These are phyloP conservation scores for Gasterosteus nipponicus DNA, from an alignment of 2,113 vertebrate genomes.

Conservation along the genomic window DNA sequence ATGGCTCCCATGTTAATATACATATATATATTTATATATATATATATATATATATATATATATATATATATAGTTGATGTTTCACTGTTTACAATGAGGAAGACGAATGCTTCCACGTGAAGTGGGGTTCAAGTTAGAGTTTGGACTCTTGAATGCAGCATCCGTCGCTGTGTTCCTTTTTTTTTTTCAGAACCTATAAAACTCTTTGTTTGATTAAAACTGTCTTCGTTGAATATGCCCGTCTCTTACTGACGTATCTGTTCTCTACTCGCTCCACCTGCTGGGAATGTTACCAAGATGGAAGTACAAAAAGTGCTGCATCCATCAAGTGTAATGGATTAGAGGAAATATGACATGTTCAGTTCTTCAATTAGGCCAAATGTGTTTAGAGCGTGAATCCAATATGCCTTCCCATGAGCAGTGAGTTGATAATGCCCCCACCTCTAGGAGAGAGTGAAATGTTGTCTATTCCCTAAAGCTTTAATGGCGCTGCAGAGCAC, in stretches of 20 bases:
- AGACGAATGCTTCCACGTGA: no score
- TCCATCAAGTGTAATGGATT: neutral
- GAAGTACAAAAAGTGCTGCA: neutral
- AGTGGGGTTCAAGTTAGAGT: neutral
- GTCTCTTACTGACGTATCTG: neutral
- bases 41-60: neutral
- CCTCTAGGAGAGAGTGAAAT: neutral
- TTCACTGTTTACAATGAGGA: neutral
- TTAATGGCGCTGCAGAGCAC: neutral
- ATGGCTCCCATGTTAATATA: neutral
- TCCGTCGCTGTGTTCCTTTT: neutral
- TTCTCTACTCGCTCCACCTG: neutral
- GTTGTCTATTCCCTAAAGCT: neutral
- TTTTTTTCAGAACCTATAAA: neutral
- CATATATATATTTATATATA: no score
- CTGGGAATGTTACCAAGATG: neutral
- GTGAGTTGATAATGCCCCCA: neutral
- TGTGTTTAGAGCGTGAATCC: neutral
- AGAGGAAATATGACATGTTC: neutral
- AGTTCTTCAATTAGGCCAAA: neutral
- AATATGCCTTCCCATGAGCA: neutral
- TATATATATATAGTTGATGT: neutral
- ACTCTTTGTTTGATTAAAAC: neutral
- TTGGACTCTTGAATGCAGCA: neutral
- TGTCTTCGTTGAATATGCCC: neutral